Evolutionary conservation across 2,888 invertebrate genomes (phyloP), one percentile per base, ranked within the genome.

Genomic region (Imbricaverruca yamaguchii): DNA sequence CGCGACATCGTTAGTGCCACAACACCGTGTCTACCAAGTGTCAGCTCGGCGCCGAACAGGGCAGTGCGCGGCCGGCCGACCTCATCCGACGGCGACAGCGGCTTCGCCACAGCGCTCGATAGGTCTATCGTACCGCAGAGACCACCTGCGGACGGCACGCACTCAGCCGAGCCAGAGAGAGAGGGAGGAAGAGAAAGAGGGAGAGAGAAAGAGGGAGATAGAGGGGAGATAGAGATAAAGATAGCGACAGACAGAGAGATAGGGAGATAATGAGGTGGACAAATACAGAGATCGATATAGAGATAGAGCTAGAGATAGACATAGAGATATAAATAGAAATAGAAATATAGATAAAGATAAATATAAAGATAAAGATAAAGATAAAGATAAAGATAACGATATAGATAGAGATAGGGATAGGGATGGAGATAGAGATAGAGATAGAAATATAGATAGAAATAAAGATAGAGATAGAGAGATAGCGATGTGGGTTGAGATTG

Each of bases 171-270:
- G 15, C 59, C 59, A 82, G 74, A 80, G 53, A 81, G 79, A 80
- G 79, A 81, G 80, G 80, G 81, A 81, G 80, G 80, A 67, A 79
- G 79, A 81, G 65, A 81, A 77, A 81, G 81, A 78, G 78, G 77
- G 81, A 81, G 77, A 63, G 78, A 77, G 74, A 74, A 55, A 53
- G 74, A 81, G 39, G 53, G 69, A 21, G 69, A 74, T 21, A 53
- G 39, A 55, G 57, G 59, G 74, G 23, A 74, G 39, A 81, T 0
- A 81, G 21, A 81, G 23, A 74, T 4, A 74, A 12, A 74, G 9
- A 74, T 1, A 39, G 39, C 1, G 39, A 81, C 55, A 81, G 81
- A 81, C 79, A 78, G 78, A 81, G 81, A 81, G 77, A 78, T 57
- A 77, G 74, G 55, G 74, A 53, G 74, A 81, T n/a, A 67, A 55